A percentile compares a stretch with the other conserved stretches of the same genome.
Conservation (phyloP, 1,140 invertebrate species). For the Rhopalosiphum maidis region DNA sequence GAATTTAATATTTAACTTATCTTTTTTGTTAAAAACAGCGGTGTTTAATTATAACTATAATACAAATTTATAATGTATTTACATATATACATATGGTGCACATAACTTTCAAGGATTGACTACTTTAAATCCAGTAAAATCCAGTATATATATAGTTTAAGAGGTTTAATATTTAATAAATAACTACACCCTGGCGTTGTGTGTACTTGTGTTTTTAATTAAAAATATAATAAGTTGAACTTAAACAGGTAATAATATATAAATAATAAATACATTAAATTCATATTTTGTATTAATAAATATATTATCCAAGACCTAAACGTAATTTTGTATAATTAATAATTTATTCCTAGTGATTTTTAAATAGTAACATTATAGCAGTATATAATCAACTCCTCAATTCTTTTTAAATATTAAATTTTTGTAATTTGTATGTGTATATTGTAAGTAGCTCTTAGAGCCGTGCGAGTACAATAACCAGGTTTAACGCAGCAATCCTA, state of each 20-base stretch:
- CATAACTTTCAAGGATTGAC: not conserved
- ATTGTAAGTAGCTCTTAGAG: not conserved
- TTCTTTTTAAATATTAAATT: not conserved
- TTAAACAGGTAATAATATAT: not conserved
- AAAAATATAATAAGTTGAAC: not conserved
- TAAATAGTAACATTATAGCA: not conserved
- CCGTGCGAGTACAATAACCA: not conserved
- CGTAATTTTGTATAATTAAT: not conserved
- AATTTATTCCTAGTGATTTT: not conserved
- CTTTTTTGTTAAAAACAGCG: not conserved
- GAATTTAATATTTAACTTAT: not conserved
- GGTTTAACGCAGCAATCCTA: not conserved
- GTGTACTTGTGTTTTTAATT: not conserved
- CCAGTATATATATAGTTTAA: not conserved
- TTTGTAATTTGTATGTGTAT: not conserved
- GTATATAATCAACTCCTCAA: not conserved
- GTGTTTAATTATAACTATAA: not conserved
- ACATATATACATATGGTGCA: not conserved
- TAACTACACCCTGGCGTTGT: not conserved
- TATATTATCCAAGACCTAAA: not conserved
- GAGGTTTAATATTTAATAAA: not conserved
- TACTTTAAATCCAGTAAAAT: not conserved
- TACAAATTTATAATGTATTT: not conserved
- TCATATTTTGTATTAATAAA: not conserved
- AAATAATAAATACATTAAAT: slow-evolving; percentile 10